phyloP scores from a whole-genome alignment of 2,888 invertebrate species.

The Scaptomyza polygonia region DNA sequence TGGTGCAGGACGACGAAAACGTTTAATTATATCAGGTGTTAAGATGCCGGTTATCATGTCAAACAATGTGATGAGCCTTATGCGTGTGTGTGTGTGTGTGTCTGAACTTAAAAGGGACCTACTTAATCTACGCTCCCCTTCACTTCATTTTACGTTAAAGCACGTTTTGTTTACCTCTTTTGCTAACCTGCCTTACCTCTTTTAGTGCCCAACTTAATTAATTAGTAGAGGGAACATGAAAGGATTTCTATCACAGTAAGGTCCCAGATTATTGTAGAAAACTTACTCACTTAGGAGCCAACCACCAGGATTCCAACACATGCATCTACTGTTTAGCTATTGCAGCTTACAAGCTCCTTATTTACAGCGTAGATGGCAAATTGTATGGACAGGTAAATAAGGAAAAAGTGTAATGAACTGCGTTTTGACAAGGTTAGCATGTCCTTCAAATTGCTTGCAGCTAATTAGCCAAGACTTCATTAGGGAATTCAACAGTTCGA shows the following conservation, averaged over 20 bases:
- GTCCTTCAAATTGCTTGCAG: neutral
- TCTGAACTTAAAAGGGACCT: slow-evolving; percentile 43
- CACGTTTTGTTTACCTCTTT: slow-evolving; percentile 30
- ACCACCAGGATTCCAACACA: neutral
- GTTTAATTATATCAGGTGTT: slow-evolving; percentile 80
- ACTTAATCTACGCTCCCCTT: neutral
- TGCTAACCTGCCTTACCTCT: neutral
- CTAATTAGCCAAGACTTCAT: too few species aligned
- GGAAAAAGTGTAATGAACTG: neutral
- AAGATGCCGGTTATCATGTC: slow-evolving; percentile 70
- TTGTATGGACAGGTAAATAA: neutral
- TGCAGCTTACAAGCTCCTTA: slow-evolving; percentile 14
- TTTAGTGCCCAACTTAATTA: slow-evolving; percentile 57
- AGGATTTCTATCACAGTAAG: slow-evolving; percentile 42
- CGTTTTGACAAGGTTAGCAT: neutral
- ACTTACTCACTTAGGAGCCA: slow-evolving; percentile 4
- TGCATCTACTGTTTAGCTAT: slow-evolving; percentile 34
- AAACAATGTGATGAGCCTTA: slow-evolving; percentile 21
- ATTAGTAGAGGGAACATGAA: slow-evolving; percentile 54
- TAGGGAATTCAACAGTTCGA: too few species aligned
- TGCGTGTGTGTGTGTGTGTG: slow-evolving; percentile 46
- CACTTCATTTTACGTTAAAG: neutral
- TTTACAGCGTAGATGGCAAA: neutral
- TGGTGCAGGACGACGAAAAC: slow-evolving; percentile 41
- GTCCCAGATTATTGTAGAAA: slow-evolving; percentile 28